Evolutionary conservation across 2,888 invertebrate species (phyloP).

Genomic region (Macrophya annulata): DNA sequence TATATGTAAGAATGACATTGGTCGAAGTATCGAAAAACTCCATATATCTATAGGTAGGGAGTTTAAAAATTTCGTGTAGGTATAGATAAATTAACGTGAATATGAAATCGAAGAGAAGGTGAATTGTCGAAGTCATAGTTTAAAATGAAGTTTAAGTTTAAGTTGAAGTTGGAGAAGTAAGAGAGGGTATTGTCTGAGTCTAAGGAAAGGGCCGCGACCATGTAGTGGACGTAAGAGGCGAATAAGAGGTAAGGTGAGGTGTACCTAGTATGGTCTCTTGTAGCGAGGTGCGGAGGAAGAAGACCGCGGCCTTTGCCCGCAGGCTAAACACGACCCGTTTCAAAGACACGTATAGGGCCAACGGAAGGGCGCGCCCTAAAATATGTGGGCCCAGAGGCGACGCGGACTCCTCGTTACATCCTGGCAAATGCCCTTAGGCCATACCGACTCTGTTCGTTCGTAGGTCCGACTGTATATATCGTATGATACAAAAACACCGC

Average conservation of each 20-base stretch:
- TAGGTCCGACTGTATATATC: constrained; percentile 71
- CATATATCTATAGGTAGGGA: background rate
- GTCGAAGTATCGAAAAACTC: background rate
- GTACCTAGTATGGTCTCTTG: constrained; percentile 8
- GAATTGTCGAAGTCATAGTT: too few species aligned
- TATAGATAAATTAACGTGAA: background rate
- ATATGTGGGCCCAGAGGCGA: constrained; percentile 76
- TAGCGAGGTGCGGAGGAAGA: constrained; percentile 45
- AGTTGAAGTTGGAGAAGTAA: background rate
- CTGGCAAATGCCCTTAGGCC: constrained; percentile 63
- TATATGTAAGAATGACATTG: background rate
- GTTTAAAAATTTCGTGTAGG: background rate
- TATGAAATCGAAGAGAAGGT: background rate
- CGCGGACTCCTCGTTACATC: constrained; percentile 78
- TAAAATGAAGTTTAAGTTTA: too few species aligned
- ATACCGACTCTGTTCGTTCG: constrained; percentile 32
- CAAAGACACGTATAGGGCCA: constrained; percentile 73
- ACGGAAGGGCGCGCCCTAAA: constrained; percentile 75
- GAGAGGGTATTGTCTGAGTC: constrained; percentile 21
- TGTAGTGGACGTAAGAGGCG: background rate
- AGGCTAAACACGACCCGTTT: constrained; percentile 75
- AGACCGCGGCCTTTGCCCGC: constrained; percentile 62
- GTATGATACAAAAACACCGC: constrained; percentile 78
- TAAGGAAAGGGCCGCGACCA: constrained; percentile 3
- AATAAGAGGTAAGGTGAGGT: background rate